Percentiles rank a stretch among this genome's conserved stretches.
Evolutionary conservation across 2,797 vertebrate species (phyloP).

Genomic region (Poeciliopsis presidionis): DNA sequence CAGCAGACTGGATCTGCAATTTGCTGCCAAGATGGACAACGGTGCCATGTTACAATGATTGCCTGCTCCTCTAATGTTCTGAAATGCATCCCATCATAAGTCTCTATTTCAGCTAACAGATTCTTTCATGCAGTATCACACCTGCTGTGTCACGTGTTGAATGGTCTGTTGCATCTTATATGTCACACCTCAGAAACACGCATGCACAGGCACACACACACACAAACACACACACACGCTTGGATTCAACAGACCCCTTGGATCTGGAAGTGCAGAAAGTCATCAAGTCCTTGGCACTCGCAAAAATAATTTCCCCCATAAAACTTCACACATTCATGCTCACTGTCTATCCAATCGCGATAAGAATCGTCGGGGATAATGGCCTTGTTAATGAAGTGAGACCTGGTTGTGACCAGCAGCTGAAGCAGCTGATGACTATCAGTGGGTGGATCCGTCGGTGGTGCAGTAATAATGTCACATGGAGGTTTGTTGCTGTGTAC

Average conservation of each 20-base stretch:
- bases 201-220: neutral
- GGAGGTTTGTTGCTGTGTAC: conserved; percentile 20
- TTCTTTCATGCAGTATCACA: conserved; percentile 53
- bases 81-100: conserved; percentile 58
- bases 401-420: conserved; percentile 64
- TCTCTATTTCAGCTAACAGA: conserved; percentile 59
- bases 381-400: conserved; percentile 75
- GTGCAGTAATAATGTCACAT: conserved; percentile 72
- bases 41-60: conserved; percentile 44
- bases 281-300: conserved; percentile 65
- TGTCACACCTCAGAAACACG: conserved; percentile 36
- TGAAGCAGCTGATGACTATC: conserved; percentile 71
- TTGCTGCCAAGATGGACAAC: conserved; percentile 51
- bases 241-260: conserved; percentile 22
- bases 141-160: conserved; percentile 46
- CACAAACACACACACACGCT: neutral
- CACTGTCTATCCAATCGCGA: conserved; percentile 59
- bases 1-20: conserved; percentile 53
- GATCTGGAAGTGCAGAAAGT: conserved; percentile 46
- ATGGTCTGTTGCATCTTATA: conserved; percentile 38
- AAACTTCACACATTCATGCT: conserved; percentile 32
- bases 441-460: conserved; percentile 64
- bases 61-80: conserved; percentile 54
- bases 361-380: conserved; percentile 72
- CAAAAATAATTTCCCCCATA: conserved; percentile 46